These are phyloP conservation scores for Littorina saxatilis DNA, from an alignment of 1,140 invertebrate species.

Conservation along the genomic window DNA sequence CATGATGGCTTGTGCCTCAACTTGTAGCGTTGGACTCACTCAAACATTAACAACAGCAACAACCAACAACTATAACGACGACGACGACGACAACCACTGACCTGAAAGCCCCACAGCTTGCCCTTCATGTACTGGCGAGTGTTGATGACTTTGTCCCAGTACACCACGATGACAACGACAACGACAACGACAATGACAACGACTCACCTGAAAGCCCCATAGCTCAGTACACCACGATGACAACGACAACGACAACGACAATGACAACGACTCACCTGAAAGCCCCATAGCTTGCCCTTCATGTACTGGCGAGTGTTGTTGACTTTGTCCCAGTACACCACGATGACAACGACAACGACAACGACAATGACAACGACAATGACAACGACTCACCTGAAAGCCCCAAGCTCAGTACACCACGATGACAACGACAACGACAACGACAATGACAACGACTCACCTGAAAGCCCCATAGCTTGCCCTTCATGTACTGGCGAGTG, in stretches of 20 bases:
- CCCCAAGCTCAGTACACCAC: conserved; percentile 96
- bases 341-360: conserved; percentile 91
- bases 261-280: conserved; percentile 81
- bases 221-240: conserved; percentile 95
- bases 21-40: no score
- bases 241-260: conserved; percentile 85
- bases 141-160: conserved; percentile 90
- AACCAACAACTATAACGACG: no score
- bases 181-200: conserved; percentile 78
- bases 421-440: conserved; percentile 90
- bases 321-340: conserved; percentile 92
- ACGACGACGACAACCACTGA: no score
- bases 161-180: conserved; percentile 93
- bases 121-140: conserved; percentile 89
- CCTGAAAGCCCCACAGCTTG: conserved; percentile 92
- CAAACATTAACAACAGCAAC: no score
- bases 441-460: conserved; percentile 74
- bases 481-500: conserved; percentile 88
- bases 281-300: conserved; percentile 92
- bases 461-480: conserved; percentile 93
- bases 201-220: conserved; percentile 90
- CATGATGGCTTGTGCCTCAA: no score
- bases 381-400: conserved; percentile 88
- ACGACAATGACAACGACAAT: conserved; percentile 78
- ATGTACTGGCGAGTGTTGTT: conserved; percentile 89